A percentile compares a stretch with the other conserved stretches of the same genome.
These are phyloP conservation scores for Maconellicoccus hirsutus DNA, from an alignment of 1,140 invertebrate genomes.

Conservation along the genomic window DNA sequence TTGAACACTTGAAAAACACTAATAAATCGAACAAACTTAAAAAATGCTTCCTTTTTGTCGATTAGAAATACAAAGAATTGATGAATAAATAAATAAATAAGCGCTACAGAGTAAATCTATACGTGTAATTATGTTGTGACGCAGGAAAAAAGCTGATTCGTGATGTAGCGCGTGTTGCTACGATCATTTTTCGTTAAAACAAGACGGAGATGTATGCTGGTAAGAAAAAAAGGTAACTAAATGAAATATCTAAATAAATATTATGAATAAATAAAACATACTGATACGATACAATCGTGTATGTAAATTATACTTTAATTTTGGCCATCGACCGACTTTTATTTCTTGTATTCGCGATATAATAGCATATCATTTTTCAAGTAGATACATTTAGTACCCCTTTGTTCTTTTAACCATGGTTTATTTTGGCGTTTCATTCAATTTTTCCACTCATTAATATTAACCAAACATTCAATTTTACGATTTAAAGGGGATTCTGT, in stretches of 20 bases:
- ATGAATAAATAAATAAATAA: too few species aligned
- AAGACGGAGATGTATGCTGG: slow-evolving; percentile 16
- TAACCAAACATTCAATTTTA: too few species aligned
- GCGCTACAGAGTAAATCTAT: neutral
- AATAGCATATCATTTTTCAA: neutral
- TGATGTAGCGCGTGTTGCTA: slow-evolving; percentile 10
- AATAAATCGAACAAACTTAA: too few species aligned
- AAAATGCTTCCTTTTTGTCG: too few species aligned
- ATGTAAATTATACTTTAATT: neutral
- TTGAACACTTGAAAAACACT: too few species aligned
- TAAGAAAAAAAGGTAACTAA: slow-evolving; percentile 26
- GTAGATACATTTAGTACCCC: too few species aligned
- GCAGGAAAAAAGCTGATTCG: slow-evolving; percentile 20
- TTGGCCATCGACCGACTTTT: slow-evolving; percentile 2
- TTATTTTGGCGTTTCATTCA: too few species aligned
- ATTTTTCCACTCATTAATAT: too few species aligned
- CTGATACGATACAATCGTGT: neutral
- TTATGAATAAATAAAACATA: slow-evolving; percentile 1
- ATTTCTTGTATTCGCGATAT: neutral
- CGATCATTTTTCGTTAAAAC: neutral
- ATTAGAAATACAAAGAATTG: too few species aligned
- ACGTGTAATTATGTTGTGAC: neutral
- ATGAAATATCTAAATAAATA: slow-evolving; percentile 11
- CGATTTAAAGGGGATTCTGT: too few species aligned
- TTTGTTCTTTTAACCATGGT: too few species aligned